Evolutionary conservation across 1,140 invertebrate genomes (phyloP), one percentile per base, ranked within the genome.

Genomic region (Harlomillsia oculata): DNA sequence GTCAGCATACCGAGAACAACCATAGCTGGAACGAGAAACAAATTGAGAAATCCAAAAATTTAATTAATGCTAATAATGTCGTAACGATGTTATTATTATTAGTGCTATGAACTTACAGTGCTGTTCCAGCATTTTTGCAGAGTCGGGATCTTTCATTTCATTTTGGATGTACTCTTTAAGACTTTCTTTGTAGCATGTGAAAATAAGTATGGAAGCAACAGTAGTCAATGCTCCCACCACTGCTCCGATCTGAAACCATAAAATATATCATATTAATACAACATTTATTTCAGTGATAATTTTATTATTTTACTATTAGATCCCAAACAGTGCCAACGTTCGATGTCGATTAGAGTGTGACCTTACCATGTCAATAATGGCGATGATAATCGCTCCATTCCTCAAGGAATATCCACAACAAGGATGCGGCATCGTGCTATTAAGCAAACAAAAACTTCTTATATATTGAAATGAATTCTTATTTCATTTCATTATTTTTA

Each of bases 211-310:
- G 6, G 43, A 44, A 5, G 41, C 41, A 8, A 48, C 21, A 6
- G 43, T 59, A 23, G 44, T 53, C 13, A 59, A n/a, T n/a, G 49
- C 32, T 8, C 57, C 57, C 26, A 59, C 44, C 20, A 59, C 36
- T 6, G 57, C 49, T n/a, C 57, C 57, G 5, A 59, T 21, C 57
- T 59, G 23, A 30, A 39, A 49, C 16, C 9, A 23, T 14, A 29
- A 28, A 46, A 46, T 39, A 39, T 6, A 16, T 40, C 16, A 43
- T 25, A 43, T 9, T 21, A 23, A 43, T 14, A 21, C n/a, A 43
- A 25, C 20, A 20, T 43, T 20, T 23, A 43, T 13, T 18, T 41
- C 6, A 39, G 6, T 11, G 13, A 20, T 26, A 39, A 39, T 23
- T 36, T 32, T 49, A 45, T 20, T 34, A 34, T 34, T 34, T 34